Evolutionary conservation across 2,797 vertebrate genomes (phyloP), one percentile per base, ranked within the genome.

Genomic region (Myiotriccus ornatus): DNA sequence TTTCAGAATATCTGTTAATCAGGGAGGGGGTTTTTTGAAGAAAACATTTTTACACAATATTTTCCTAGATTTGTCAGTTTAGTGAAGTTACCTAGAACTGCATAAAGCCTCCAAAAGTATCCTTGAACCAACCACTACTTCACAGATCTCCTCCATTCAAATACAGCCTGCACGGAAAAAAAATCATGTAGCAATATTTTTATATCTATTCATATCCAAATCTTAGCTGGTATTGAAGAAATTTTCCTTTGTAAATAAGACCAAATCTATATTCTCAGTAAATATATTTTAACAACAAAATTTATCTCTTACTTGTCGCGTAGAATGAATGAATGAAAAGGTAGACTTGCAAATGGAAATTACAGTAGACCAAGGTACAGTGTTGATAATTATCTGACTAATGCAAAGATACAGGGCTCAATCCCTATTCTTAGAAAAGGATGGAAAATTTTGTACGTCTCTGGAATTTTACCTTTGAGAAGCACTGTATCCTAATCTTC

Each of bases 11-110:
- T 4, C 2, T 35, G 3, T 35, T 44, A 14, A 17, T 52, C 7
- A 32, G 7, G 2, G 8, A 50, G 7, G 4, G 3, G 13, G 0
- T 2, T n/a, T 75, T 63, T 49, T 3, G 19, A 50, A 17, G 19
- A 17, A 74, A 60, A n/a, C 2, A 16, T 43, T 0, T 28, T 62
- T 52, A 34, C 7, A 8, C 7, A 4, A 5, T 23, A 24, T 43
- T 91, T 63, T 85, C 80, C 37, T 59, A 41, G 20, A 34, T 30
- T 2, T 87, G 4, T 24, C 64, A 71, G 1, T 35, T 88, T 67
- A 78, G 9, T 64, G 50, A 37, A 5, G 2, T 49, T 76, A 14
- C 6, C 14, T 49, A 30, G 7, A 5, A 34, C 6, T 50, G 2
- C 19, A 67, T 22, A 74, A 77, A 86, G 34, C 10, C 35, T 74